Conservation (phyloP, 2,113 vertebrate genomes). For the Nannospalax galili region DNA sequence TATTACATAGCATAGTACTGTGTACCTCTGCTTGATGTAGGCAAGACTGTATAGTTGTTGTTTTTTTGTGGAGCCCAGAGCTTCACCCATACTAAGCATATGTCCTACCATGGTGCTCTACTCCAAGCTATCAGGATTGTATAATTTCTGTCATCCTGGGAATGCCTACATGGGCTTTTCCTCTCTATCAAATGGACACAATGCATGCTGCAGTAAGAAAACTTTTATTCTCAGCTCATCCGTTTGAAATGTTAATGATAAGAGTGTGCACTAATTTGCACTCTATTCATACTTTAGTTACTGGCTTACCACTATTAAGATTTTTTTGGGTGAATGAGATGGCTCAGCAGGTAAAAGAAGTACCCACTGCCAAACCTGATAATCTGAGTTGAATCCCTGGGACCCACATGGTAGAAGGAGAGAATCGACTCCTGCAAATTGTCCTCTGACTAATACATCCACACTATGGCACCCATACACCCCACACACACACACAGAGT, state of each 20-base stretch:
- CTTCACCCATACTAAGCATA: background rate
- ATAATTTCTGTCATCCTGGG: background rate
- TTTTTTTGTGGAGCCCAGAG: background rate
- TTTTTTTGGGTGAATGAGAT: background rate
- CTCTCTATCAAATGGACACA: background rate
- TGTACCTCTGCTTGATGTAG: background rate
- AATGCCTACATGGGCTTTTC: background rate
- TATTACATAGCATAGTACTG: background rate
- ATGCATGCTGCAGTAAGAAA: slow-evolving; percentile 30
- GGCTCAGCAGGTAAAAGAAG: background rate
- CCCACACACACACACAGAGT: no score
- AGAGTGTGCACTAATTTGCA: background rate
- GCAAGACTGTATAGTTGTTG: background rate
- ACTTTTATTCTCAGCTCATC: background rate
- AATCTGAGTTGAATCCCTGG: background rate
- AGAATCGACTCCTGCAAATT: background rate
- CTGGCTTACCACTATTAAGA: background rate
- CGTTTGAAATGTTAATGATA: slow-evolving; percentile 26
- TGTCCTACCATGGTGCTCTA: background rate
- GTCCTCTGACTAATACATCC: background rate
- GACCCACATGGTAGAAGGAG: background rate
- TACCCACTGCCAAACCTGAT: background rate
- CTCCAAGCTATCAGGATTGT: background rate
- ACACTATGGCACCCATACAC: background rate
- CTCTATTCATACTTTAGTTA: background rate